These are phyloP conservation scores for Ophion ellenae DNA, from an alignment of 2,888 invertebrate genomes.

Conservation along the genomic window DNA sequence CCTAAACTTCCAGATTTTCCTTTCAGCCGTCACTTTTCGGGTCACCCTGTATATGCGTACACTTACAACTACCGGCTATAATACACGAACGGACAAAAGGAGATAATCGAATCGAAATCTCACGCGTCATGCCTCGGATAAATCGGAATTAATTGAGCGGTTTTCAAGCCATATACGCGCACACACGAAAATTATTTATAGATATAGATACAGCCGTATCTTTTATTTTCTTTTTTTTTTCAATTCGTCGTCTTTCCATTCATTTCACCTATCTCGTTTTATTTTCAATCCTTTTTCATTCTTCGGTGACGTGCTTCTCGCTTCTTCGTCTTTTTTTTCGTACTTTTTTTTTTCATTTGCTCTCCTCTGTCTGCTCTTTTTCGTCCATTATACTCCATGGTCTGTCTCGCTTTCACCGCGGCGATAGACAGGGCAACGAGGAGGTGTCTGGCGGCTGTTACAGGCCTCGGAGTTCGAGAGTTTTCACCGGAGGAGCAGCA, in stretches of 20 bases:
- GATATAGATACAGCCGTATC: conserved; percentile 20
- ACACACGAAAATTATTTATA: conserved; percentile 16
- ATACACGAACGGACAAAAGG: conserved; percentile 64
- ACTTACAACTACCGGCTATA: conserved; percentile 52
- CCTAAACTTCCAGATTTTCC: not conserved
- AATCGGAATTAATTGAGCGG: conserved; percentile 83
- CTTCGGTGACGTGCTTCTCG: conserved; percentile 44
- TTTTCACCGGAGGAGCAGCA: conserved; percentile 16
- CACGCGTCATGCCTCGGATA: conserved; percentile 81
- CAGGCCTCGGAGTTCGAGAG: conserved; percentile 13
- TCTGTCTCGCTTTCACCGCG: conserved; percentile 29
- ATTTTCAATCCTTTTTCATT: conserved; percentile 41
- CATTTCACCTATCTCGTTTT: conserved; percentile 43
- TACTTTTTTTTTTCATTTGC: conserved; percentile 25
- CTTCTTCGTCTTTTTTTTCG: conserved; percentile 28
- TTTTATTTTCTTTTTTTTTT: conserved; percentile 66
- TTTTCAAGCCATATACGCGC: conserved; percentile 72
- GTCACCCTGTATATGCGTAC: too few species aligned
- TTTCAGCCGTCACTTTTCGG: not conserved
- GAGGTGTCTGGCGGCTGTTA: not conserved
- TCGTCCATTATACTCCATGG: conserved; percentile 59
- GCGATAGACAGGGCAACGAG: conserved; percentile 4
- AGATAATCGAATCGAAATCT: conserved; percentile 74
- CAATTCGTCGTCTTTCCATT: conserved; percentile 46
- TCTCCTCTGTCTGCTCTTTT: conserved; percentile 52